Percentiles rank a stretch among this genome's conserved stretches.
These are phyloP conservation scores for Tolypeutes matacus DNA, from an alignment of 2,797 vertebrate genomes.

Conservation along the genomic window DNA sequence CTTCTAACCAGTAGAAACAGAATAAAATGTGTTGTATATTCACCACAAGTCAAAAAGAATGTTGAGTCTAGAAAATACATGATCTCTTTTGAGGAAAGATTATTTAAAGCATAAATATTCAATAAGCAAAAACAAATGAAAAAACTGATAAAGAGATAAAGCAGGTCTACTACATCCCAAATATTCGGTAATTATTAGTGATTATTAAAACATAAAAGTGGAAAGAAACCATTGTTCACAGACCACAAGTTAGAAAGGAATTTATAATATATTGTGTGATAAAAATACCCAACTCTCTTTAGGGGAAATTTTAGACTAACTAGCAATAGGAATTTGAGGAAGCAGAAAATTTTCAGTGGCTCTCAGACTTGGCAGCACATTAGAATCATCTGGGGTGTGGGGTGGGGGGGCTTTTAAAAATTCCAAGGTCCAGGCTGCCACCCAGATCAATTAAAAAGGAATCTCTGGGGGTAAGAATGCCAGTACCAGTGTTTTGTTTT, in stretches of 20 bases:
- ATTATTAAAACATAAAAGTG: constrained; percentile 2
- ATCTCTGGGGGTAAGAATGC: neutral
- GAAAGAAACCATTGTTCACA: constrained; percentile 5
- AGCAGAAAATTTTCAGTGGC: neutral
- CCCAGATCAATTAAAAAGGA: neutral
- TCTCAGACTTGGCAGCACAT: neutral
- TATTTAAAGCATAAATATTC: constrained; percentile 35
- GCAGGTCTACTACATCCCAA: neutral
- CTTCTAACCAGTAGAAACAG: constrained; percentile 44
- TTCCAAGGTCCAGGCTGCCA: neutral
- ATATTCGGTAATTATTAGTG: neutral
- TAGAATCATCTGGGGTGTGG: neutral
- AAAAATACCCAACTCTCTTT: neutral
- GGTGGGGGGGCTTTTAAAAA: neutral
- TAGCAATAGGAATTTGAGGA: neutral
- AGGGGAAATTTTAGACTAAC: constrained; percentile 38
- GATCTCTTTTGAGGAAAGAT: constrained; percentile 29
- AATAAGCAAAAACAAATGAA: neutral
- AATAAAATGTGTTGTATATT: constrained; percentile 35
- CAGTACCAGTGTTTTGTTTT: neutral
- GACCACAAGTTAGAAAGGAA: neutral
- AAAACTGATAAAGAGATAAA: neutral
- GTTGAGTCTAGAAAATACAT: constrained; percentile 39
- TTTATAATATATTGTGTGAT: neutral
- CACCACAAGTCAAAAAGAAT: constrained; percentile 47